A percentile compares a stretch with the other conserved stretches of the same genome.
Evolutionary conservation across 1,140 invertebrate species (phyloP).

Genomic region (Cotesia typhae): DNA sequence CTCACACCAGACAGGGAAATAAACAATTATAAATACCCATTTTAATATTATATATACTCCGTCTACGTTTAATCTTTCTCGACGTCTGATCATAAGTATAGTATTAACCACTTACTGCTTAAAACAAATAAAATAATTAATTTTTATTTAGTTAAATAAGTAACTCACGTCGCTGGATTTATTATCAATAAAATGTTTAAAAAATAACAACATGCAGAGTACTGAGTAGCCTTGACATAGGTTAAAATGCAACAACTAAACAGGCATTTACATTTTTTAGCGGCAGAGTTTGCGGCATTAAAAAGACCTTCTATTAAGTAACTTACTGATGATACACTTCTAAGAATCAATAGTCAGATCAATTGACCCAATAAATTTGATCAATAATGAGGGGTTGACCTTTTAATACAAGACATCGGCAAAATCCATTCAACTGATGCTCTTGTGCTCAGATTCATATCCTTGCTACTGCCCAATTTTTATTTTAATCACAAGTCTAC

Average conservation of each 20-base stretch:
- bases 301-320: constrained; percentile 4
- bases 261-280: no score
- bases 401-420: constrained; percentile 4
- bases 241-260: no score
- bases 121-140: constrained; percentile 5
- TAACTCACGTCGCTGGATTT: no score
- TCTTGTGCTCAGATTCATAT: no score
- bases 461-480: constrained; percentile 12
- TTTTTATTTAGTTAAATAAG: background rate
- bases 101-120: background rate
- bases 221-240: no score
- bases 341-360: constrained; percentile 25
- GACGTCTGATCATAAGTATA: background rate
- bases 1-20: constrained; percentile 25
- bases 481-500: constrained; percentile 19
- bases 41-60: constrained; percentile 12
- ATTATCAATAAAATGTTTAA: no score
- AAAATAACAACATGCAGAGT: no score
- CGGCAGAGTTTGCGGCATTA: no score
- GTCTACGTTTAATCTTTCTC: background rate
- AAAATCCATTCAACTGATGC: constrained; percentile 23
- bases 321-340: constrained; percentile 8
- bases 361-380: constrained; percentile 35
- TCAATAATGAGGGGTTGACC: constrained; percentile 1
- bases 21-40: constrained; percentile 36